A percentile compares a stretch with the other conserved stretches of the same genome.
Conservation (phyloP, 1,140 invertebrate genomes). For the Glossosoma conforme region DNA sequence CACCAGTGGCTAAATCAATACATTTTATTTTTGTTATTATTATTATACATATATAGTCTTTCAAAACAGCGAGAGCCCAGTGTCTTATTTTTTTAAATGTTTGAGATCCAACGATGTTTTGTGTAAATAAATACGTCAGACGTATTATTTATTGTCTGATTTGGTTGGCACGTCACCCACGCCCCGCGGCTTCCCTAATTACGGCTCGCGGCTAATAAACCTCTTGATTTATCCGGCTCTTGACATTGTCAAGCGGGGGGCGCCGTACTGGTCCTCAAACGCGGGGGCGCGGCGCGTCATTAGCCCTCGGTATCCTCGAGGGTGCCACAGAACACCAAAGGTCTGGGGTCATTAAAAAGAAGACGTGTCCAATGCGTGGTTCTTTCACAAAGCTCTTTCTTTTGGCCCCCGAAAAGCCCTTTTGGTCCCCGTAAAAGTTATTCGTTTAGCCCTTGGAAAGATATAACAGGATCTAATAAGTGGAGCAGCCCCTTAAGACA, state of each 20-base stretch:
- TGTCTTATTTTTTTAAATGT: background rate
- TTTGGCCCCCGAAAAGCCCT: too few relatives aligned
- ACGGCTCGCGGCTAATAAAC: slow-evolving; percentile 2
- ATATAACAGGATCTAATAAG: too few relatives aligned
- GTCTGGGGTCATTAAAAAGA: background rate
- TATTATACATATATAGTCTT: too few relatives aligned
- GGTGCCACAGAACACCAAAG: background rate
- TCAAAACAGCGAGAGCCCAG: background rate
- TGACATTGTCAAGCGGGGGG: background rate
- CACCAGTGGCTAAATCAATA: too few relatives aligned
- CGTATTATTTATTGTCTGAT: slow-evolving; percentile 4
- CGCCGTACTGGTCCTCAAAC: background rate
- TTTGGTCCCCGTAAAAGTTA: too few relatives aligned
- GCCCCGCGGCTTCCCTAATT: slow-evolving; percentile 4
- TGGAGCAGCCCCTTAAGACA: too few relatives aligned
- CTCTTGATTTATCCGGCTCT: slow-evolving; percentile 2
- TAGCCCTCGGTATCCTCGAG: background rate
- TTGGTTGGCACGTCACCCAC: slow-evolving; percentile 2
- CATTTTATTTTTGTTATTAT: too few relatives aligned
- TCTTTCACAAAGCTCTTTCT: too few relatives aligned
- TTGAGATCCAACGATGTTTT: too few relatives aligned
- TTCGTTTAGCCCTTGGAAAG: too few relatives aligned
- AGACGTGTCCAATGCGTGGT: background rate
- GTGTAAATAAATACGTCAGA: slow-evolving; percentile 2
- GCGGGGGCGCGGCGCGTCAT: background rate